Conservation (phyloP, 2,888 invertebrate genomes). For the Drosophila atroscutellata region DNA sequence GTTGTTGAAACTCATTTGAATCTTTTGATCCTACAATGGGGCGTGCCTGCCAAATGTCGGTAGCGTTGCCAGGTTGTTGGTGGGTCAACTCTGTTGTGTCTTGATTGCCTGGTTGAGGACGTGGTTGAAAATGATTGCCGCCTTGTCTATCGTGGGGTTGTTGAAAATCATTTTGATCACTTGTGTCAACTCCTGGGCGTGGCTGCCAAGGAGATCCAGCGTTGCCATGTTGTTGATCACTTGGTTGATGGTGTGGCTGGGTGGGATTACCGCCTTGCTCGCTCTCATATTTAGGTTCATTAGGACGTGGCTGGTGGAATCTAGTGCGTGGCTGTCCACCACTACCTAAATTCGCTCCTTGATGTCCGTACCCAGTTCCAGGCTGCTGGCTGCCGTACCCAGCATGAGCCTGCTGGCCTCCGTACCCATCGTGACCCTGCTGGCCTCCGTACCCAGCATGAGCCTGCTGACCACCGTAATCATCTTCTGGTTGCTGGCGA, state of each 20-base stretch:
- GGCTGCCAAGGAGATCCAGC: constrained; percentile 22
- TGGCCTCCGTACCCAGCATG: background rate
- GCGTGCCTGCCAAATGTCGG: constrained; percentile 23
- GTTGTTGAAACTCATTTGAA: constrained; percentile 6
- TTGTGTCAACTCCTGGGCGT: constrained; percentile 25
- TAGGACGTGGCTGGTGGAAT: constrained; percentile 3
- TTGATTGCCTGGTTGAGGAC: constrained; percentile 1
- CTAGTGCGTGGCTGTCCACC: background rate
- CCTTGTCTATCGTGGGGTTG: background rate
- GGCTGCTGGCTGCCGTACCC: background rate
- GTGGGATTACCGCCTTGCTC: background rate
- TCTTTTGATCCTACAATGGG: constrained; percentile 19
- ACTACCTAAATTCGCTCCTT: background rate
- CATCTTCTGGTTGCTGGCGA: background rate
- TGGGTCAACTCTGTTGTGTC: background rate
- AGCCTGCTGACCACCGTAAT: background rate
- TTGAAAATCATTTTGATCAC: background rate
- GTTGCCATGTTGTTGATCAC: constrained; percentile 8
- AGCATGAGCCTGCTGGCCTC: background rate
- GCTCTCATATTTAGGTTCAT: background rate
- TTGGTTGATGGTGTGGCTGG: constrained; percentile 26
- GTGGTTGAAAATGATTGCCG: background rate
- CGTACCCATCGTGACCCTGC: background rate
- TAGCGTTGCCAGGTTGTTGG: constrained; percentile 14
- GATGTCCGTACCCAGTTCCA: background rate